phyloP scores from a whole-genome alignment of 2,888 invertebrate species.

The Coecobrya sp. region DNA sequence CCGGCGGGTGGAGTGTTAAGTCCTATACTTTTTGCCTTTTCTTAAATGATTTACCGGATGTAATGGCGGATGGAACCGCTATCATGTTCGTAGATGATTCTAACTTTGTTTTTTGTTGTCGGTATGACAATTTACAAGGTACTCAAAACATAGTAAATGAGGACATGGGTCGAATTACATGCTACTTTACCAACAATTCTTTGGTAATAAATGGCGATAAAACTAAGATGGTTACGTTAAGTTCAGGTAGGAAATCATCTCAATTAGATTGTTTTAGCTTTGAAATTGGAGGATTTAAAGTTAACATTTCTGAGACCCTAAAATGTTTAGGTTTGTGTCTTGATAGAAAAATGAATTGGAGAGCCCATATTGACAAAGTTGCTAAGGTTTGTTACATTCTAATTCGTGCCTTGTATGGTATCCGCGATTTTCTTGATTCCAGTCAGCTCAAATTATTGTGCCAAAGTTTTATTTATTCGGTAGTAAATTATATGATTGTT shows the following conservation, averaged over 20 bases:
- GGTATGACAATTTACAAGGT: too few relatives aligned
- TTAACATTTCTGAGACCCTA: neutral
- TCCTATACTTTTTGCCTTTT: too few relatives aligned
- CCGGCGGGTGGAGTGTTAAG: too few relatives aligned
- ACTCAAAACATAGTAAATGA: too few relatives aligned
- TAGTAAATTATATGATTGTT: constrained; percentile 2
- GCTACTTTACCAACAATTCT: too few relatives aligned
- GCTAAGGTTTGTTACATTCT: neutral
- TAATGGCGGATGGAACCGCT: too few relatives aligned
- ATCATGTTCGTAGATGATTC: too few relatives aligned
- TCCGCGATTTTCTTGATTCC: neutral
- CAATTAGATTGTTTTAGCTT: neutral
- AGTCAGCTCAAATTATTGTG: neutral
- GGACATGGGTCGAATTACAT: too few relatives aligned
- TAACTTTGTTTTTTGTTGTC: too few relatives aligned
- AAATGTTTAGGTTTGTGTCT: neutral
- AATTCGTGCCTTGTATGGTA: neutral
- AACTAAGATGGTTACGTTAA: constrained; percentile 50
- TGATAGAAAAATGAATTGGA: neutral
- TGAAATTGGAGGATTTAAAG: neutral
- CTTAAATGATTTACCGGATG: too few relatives aligned
- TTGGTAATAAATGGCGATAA: constrained; percentile 49
- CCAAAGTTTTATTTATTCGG: neutral
- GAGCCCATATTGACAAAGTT: neutral
- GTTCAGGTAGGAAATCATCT: neutral